Evolutionary conservation across 2,113 vertebrate genomes (phyloP), one percentile per base, ranked within the genome.

Genomic region (Sorex araneus): DNA sequence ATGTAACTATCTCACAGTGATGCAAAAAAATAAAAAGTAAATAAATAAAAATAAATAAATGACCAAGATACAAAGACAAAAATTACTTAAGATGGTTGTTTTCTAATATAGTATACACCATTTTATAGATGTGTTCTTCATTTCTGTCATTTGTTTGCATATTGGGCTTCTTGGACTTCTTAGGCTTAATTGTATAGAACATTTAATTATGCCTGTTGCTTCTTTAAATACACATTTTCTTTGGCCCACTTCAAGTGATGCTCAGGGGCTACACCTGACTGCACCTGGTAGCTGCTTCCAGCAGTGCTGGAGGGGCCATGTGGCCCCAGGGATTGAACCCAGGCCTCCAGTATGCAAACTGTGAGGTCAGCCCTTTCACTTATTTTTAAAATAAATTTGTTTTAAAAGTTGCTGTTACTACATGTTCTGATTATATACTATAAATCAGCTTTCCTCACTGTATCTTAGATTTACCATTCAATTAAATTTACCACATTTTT

Each of bases 391-490:
- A 40, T 40, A 40, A 40, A 40, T 40, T 40, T 40, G 40, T 40
- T 40, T 40, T 40, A 40, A 40, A 40, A 40, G 27, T 32, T 90
- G 45, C 81, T 2, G 19, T 64, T 80, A 57, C 21, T 5, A 25
- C 21, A 6, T 76, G 30, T 4, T 13, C 79, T 84, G 69, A 6
- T 3, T 78, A 0, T 32, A 23, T 82, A 23, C 57, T 92, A 8
- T 18, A 36, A 64, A 88, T 79, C 32, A 50, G 4, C 64, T 79
- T 70, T 80, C 27, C 21, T 40, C 21, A 1, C 4, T 30, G 3
- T 32, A n/a, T 79, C 47, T 50, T 50, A 50, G 47, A 87, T 95
- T 85, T 89, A 80, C 32, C 13, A 45, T 69, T 21, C 13, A 23
- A n/a, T 66, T 57, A 74, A 85, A 92, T 50, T 82, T 57, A 82